Conservation (phyloP, 2,888 invertebrate species). For the Stegophylla sp. region DNA sequence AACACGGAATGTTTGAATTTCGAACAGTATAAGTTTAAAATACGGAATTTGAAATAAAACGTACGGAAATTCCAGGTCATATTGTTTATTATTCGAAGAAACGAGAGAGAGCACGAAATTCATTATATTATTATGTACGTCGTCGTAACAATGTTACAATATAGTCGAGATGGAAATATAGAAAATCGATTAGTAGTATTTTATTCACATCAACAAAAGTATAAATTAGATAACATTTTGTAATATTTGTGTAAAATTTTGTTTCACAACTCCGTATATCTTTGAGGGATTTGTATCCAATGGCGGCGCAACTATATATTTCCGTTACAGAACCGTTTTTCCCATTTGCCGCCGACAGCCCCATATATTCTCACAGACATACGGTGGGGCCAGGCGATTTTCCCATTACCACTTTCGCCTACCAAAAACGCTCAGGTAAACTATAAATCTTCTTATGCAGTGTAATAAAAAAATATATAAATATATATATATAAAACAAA, state of each 20-base stretch:
- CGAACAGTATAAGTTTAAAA: background rate
- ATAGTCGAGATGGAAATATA: background rate
- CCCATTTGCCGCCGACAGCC: conserved; percentile 53
- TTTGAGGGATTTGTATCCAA: conserved; percentile 30
- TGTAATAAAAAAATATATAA: conserved; percentile 50
- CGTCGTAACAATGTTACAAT: background rate
- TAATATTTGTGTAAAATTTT: background rate
- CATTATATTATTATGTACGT: no score
- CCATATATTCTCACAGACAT: conserved; percentile 50
- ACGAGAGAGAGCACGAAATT: no score
- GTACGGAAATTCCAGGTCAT: background rate
- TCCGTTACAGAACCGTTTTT: conserved; percentile 50
- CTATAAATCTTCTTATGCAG: conserved; percentile 57
- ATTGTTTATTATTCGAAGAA: background rate
- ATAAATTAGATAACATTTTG: conserved; percentile 33
- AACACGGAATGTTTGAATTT: background rate
- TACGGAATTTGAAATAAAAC: background rate
- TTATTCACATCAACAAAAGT: background rate
- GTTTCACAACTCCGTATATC: conserved; percentile 5
- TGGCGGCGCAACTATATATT: conserved; percentile 37
- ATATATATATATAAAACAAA: conserved; percentile 16
- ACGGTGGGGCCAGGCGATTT: conserved; percentile 47
- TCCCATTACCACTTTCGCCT: conserved; percentile 56
- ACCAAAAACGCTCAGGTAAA: conserved; percentile 57
- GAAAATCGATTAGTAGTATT: conserved; percentile 11